A percentile compares a stretch with the other conserved stretches of the same genome.
These are phyloP conservation scores for Pelagia noctiluca DNA, from an alignment of 30 jellyfish, hydroid and myxozoan genomes.

Conservation along the genomic window DNA sequence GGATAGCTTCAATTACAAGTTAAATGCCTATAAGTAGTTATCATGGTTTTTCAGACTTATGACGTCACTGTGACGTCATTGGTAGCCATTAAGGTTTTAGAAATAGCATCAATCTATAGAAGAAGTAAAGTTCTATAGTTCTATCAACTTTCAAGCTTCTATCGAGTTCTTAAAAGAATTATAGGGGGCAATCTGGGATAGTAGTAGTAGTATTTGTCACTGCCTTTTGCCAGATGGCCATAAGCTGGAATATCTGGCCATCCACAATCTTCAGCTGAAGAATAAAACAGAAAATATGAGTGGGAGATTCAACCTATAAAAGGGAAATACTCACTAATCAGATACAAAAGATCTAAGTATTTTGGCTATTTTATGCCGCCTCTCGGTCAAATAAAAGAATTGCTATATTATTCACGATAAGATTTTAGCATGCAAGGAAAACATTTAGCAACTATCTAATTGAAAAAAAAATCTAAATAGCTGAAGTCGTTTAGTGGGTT, in stretches of 20 bases:
- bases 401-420: neutral
- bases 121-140: neutral
- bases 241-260: neutral
- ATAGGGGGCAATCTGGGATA: neutral
- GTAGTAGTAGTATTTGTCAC: neutral
- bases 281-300: too few species aligned
- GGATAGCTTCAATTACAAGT: too few species aligned
- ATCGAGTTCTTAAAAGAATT: neutral
- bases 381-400: too few species aligned
- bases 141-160: neutral
- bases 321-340: too few species aligned
- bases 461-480: too few species aligned
- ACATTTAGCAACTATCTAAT: neutral
- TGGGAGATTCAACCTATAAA: too few species aligned
- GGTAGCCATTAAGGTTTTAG: too few species aligned
- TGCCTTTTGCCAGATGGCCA: neutral
- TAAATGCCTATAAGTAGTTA: too few species aligned
- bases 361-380: neutral
- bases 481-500: too few species aligned
- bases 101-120: too few species aligned
- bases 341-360: too few species aligned
- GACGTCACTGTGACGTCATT: neutral
- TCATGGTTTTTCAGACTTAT: conserved; percentile 30
- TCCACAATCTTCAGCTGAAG: conserved; percentile 7
- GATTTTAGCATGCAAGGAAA: neutral